phyloP scores from a whole-genome alignment of 2,113 vertebrate genomes.

The Aleadryas rufinucha region DNA sequence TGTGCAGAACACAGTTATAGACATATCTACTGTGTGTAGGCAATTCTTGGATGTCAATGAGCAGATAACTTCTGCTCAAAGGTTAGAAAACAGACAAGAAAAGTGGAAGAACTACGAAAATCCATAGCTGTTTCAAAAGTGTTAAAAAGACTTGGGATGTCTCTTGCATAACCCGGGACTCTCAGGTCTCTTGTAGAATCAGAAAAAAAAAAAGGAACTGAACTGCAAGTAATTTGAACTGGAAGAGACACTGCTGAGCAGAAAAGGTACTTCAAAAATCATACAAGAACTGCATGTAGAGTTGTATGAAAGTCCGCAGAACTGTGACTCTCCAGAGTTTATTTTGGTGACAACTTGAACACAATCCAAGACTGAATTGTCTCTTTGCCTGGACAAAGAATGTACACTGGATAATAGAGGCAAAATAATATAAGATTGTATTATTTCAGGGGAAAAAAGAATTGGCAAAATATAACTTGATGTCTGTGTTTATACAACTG shows the following conservation, averaged over 20 bases:
- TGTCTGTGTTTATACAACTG: not conserved
- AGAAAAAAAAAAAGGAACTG: not conserved
- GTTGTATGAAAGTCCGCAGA: not conserved
- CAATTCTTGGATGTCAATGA: not conserved
- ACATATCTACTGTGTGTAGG: fast-evolving
- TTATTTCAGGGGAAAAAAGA: not conserved
- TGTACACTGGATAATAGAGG: not conserved
- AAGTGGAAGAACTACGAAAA: not conserved
- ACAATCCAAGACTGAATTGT: not conserved
- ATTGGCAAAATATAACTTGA: not conserved
- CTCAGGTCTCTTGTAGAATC: not conserved
- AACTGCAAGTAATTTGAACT: not conserved
- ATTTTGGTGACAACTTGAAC: not conserved
- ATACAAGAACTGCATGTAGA: not conserved
- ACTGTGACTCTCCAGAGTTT: not conserved
- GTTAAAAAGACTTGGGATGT: fast-evolving
- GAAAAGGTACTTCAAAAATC: not conserved
- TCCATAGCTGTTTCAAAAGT: not conserved
- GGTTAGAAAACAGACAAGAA: not conserved
- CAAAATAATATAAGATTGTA: not conserved
- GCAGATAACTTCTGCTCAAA: not conserved
- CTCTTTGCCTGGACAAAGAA: not conserved
- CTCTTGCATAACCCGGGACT: not conserved
- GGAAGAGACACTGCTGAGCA: not conserved
- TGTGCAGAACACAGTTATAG: not conserved